Evolutionary conservation across 2,113 vertebrate genomes (phyloP).

Genomic region (Hippopotamus amphibius): DNA sequence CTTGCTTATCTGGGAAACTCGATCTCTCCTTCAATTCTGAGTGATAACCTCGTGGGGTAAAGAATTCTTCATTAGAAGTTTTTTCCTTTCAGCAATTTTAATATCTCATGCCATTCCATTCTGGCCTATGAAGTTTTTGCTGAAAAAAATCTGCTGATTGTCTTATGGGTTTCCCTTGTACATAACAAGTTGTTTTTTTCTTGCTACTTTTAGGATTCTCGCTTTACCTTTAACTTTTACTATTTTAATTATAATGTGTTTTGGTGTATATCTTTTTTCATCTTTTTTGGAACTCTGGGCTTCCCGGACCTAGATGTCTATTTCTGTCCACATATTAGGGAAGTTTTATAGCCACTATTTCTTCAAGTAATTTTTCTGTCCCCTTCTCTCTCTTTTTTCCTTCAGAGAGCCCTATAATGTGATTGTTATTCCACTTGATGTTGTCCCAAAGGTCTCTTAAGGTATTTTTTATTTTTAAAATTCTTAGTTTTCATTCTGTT

Average conservation of each 20-base stretch:
- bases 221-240: neutral
- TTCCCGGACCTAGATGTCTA: neutral
- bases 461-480: neutral
- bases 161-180: neutral
- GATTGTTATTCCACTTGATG: neutral
- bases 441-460: neutral
- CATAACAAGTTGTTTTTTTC: neutral
- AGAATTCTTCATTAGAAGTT: no score
- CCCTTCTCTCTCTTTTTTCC: neutral
- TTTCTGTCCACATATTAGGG: neutral
- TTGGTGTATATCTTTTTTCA: neutral
- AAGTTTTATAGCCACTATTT: neutral
- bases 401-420: neutral
- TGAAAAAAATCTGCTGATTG: neutral
- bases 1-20: no score
- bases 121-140: neutral
- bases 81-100: neutral
- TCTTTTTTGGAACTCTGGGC: neutral
- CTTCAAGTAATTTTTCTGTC: neutral
- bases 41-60: no score
- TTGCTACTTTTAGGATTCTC: neutral
- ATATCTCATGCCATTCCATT: neutral
- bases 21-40: no score
- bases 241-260: neutral
- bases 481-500: neutral